Percentiles rank a stretch among this genome's conserved stretches.
These are phyloP conservation scores for Himalopsyche tibetana DNA, from an alignment of 2,888 invertebrate species.

Conservation along the genomic window DNA sequence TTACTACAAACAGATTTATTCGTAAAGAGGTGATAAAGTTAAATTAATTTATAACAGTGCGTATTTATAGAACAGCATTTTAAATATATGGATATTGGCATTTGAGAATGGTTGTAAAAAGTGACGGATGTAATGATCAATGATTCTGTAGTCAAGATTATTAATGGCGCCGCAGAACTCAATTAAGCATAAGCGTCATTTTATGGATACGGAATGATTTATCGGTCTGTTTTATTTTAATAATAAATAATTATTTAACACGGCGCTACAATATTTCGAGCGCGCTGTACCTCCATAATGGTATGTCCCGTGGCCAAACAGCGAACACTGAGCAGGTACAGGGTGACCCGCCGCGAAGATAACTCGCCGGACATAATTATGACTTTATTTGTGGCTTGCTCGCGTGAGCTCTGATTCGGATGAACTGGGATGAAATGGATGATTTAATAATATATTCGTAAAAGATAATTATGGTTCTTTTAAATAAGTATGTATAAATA, in stretches of 20 bases:
- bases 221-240: not conserved
- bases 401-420: constrained; percentile 2
- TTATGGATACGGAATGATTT: not conserved
- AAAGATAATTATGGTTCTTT: too few species aligned
- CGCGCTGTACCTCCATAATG: constrained; percentile 24
- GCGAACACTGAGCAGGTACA: constrained; percentile 45
- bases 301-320: constrained; percentile 27
- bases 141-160: not conserved
- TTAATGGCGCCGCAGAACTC: constrained; percentile 21
- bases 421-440: not conserved
- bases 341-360: constrained; percentile 56
- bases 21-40: too few species aligned
- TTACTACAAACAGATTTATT: too few species aligned
- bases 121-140: not conserved
- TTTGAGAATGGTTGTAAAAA: not conserved
- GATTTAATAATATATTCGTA: not conserved
- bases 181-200: not conserved
- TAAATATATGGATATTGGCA: not conserved
- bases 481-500: too few species aligned
- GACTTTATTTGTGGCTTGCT: constrained; percentile 26
- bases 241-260: constrained; percentile 28
- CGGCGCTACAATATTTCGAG: constrained; percentile 25
- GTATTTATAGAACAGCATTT: too few species aligned
- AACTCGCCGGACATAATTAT: constrained; percentile 46
- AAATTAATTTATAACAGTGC: too few species aligned